Conservation (phyloP, 2,113 vertebrate species). For the Corydoras sp. region DNA sequence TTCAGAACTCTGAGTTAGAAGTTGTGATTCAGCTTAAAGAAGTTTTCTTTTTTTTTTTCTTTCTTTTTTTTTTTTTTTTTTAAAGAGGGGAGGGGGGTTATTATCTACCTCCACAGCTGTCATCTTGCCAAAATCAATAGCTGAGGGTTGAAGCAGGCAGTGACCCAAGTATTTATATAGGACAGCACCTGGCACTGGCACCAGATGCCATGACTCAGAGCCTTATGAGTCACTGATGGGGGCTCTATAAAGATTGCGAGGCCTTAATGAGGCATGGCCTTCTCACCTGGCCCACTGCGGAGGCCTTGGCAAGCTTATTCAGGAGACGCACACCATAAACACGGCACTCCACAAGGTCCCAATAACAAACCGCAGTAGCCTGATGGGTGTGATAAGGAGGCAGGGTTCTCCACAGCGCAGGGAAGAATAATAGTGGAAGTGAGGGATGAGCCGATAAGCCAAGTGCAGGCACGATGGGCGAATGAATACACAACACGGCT, state of each 20-base stretch:
- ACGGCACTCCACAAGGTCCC: constrained; percentile 19
- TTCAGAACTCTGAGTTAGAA: too few relatives aligned
- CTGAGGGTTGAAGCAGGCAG: too few relatives aligned
- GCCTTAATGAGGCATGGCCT: constrained; percentile 31
- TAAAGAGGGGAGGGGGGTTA: too few relatives aligned
- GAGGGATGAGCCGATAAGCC: background rate
- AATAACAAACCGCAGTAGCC: constrained; percentile 17
- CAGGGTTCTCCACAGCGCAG: constrained; percentile 6
- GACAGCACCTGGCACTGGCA: background rate
- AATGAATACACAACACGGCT: constrained; percentile 1
- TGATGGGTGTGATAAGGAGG: constrained; percentile 33
- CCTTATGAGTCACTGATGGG: constrained; percentile 26
- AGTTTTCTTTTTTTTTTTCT: too few relatives aligned
- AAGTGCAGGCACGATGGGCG: constrained; percentile 1
- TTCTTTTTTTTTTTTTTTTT: too few relatives aligned
- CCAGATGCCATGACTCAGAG: constrained; percentile 4
- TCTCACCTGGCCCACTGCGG: constrained; percentile 24
- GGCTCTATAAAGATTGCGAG: constrained; percentile 20
- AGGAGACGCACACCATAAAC: constrained; percentile 34
- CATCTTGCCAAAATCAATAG: too few relatives aligned
- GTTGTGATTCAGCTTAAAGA: too few relatives aligned
- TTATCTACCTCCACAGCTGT: too few relatives aligned
- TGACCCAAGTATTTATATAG: background rate
- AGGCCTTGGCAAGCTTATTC: constrained; percentile 24
- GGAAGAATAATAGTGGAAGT: constrained; percentile 23